Evolutionary conservation across 2,113 vertebrate genomes (phyloP), one percentile per base, ranked within the genome.

Genomic region (Carollia perspicillata): DNA sequence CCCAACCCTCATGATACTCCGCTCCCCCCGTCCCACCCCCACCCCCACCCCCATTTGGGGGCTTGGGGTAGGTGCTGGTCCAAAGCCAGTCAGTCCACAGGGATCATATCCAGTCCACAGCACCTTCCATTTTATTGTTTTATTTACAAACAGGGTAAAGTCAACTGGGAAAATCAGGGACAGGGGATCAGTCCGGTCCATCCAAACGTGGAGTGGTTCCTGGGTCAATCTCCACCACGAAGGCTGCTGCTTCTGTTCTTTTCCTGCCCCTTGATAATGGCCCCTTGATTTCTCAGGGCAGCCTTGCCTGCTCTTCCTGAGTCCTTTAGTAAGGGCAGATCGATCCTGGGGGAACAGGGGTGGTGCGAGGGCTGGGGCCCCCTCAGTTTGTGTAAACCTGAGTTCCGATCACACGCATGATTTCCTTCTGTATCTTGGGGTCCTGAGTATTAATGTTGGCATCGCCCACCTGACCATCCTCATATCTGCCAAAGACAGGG

Each of bases 401-500:
- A 98, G 99, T 99, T 97, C 99, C 99, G 53, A 99, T 99, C 98
- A 99, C 99, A 94, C 99, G 99, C 99, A 99, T 99, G 98, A 99
- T 99, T 98, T 99, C 99, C 98, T 99, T 99, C 98, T 99, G 99
- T 96, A 99, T 99, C 98, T 99, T 99, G 96, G 99, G 99, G 98
- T 99, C 99, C 99, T 99, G 99, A 98, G 99, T 99, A 99, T 99
- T 99, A 98, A 99, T 99, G 98, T 99, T 99, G 97, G 99, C 99
- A 6, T 99, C 99, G 98, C 99, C 99, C 96, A 99, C 99, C 98
- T 99, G 99, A 90, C 99, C 99, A 16, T 99, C 99, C 97, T 99
- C 99, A 9, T 99, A 99, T 98, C 99, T 99, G 98, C 83, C 96
- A 86, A 90, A 96, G 58, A 97, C 1, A 96, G 68, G 37, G 68